Percentiles rank a stretch among this genome's conserved stretches.
Conservation (phyloP, 2,888 invertebrate species). For the Tillus elongatus region DNA sequence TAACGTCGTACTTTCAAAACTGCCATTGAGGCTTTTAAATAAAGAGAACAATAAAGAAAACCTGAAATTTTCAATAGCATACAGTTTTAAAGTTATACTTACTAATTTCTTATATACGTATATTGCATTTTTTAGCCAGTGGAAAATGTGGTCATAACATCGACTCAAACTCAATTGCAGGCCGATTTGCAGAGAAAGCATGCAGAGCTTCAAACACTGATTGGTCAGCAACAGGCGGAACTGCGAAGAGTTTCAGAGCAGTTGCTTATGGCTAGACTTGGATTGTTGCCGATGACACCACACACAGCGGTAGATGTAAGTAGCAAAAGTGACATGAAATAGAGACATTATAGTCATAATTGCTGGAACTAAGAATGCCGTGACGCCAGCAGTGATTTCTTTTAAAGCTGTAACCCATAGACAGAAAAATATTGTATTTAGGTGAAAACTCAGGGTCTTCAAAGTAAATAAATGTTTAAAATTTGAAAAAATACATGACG, state of each 20-base stretch:
- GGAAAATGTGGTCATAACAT: conserved; percentile 46
- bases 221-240: conserved; percentile 79
- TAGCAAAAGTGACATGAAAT: conserved; percentile 23
- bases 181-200: conserved; percentile 74
- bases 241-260: conserved; percentile 79
- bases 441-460: neutral
- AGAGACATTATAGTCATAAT: conserved; percentile 33
- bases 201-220: conserved; percentile 75
- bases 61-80: too few species aligned
- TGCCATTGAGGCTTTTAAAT: too few species aligned
- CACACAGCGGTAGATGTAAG: conserved; percentile 17
- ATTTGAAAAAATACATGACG: too few species aligned
- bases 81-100: too few species aligned
- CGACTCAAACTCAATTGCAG: conserved; percentile 53
- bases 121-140: too few species aligned
- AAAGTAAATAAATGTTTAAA: too few species aligned
- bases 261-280: conserved; percentile 69
- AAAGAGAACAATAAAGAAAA: too few species aligned
- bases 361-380: neutral
- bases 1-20: too few species aligned
- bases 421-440: too few species aligned
- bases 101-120: too few species aligned
- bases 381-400: too few species aligned
- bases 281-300: conserved; percentile 46
- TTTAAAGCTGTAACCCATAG: too few species aligned